Conservation (phyloP, 1,140 invertebrate genomes). For the Bradynema listronoti region DNA sequence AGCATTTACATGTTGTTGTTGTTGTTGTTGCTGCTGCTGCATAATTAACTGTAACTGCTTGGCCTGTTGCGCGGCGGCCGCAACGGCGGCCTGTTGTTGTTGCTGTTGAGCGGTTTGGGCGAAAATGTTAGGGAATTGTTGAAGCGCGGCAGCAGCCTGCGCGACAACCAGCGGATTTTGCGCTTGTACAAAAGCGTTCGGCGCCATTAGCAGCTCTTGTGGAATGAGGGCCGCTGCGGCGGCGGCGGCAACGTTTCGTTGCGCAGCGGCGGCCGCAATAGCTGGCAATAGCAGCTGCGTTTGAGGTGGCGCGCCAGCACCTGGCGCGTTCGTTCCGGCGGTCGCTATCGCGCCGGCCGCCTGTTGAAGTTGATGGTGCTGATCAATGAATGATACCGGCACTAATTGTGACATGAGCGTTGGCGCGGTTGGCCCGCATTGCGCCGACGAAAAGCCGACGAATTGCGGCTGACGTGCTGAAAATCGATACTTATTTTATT, state of each 20-base stretch:
- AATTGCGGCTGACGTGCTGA: conserved; percentile 35
- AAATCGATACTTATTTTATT: too few species aligned
- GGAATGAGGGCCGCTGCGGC: conserved; percentile 7
- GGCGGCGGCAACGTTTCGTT: conserved; percentile 1
- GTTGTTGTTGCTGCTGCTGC: conserved; percentile 19
- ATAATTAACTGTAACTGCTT: conserved; percentile 16
- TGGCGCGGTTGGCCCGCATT: conserved; percentile 27
- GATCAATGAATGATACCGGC: conserved; percentile 44
- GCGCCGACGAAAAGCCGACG: conserved; percentile 39
- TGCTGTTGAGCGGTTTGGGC: conserved; percentile 8
- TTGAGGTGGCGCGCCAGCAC: not conserved
- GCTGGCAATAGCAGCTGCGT: conserved; percentile 12
- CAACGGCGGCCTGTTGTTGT: not conserved
- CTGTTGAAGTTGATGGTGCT: not conserved
- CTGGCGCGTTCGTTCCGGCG: not conserved
- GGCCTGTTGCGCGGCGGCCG: conserved; percentile 3
- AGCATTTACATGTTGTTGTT: not conserved
- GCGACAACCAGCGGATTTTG: conserved; percentile 6
- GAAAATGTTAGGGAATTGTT: conserved; percentile 15
- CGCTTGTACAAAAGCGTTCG: conserved; percentile 11
- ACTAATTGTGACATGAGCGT: conserved; percentile 38
- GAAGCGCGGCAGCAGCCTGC: conserved; percentile 4
- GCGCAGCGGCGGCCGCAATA: conserved; percentile 9
- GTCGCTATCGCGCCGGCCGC: not conserved
- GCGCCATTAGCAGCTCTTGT: conserved; percentile 5